Conservation (phyloP, 1,140 invertebrate species). For the Brevipalpus yothersi region DNA sequence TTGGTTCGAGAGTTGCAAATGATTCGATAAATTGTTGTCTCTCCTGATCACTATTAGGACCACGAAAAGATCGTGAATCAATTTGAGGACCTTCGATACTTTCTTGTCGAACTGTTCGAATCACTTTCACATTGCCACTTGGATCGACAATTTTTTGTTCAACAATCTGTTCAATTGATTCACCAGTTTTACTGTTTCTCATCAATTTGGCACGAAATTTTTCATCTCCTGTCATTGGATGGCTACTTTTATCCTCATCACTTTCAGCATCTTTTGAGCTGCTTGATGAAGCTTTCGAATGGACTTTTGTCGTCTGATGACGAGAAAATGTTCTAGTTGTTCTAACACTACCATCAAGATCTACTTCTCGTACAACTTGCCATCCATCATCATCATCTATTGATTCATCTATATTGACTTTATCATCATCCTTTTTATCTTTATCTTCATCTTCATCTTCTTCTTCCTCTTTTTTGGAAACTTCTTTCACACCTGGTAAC, state of each 20-base stretch:
- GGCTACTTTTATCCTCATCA: background rate
- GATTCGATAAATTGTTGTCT: background rate
- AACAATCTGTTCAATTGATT: conserved; percentile 6
- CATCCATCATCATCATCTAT: conserved; percentile 3
- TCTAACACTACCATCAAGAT: background rate
- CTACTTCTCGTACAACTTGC: no score
- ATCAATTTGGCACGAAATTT: background rate
- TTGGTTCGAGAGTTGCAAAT: conserved; percentile 4
- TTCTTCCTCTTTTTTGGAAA: conserved; percentile 17
- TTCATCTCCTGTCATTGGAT: background rate
- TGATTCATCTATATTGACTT: conserved; percentile 9
- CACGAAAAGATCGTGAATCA: background rate
- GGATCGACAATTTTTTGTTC: conserved; percentile 11
- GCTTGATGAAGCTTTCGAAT: background rate
- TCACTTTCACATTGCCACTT: conserved; percentile 8
- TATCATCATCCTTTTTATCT: no score
- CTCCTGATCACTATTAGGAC: background rate
- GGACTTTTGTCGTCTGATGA: background rate
- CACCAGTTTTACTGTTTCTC: background rate
- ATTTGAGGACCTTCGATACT: background rate
- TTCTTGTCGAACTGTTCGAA: conserved; percentile 4
- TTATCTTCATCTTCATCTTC: conserved; percentile 8
- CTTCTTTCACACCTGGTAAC: background rate
- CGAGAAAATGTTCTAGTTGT: background rate
- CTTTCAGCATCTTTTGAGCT: background rate